Evolutionary conservation across 37 sponge, comb jelly and placozoan genomes (phyloP).

Genomic region (Crambe crambe): DNA sequence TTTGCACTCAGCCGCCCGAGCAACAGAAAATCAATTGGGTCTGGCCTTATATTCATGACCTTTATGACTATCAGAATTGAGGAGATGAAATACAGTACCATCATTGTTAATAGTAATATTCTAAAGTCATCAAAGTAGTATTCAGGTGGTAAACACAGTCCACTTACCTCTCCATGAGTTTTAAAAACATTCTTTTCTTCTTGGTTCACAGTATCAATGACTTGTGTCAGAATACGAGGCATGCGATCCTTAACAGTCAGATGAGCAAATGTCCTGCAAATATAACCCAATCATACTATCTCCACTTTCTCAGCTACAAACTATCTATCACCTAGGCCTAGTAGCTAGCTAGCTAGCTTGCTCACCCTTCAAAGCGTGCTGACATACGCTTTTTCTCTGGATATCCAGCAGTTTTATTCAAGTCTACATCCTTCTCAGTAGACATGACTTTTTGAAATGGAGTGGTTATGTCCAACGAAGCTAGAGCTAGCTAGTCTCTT

Average conservation of each 20-base stretch:
- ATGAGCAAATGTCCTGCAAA: constrained; percentile 90
- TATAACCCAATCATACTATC: background rate
- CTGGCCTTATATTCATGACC: too few species aligned
- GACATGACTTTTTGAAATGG: too few species aligned
- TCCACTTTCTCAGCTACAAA: background rate
- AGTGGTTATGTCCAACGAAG: too few species aligned
- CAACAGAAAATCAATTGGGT: too few species aligned
- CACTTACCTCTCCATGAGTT: constrained; percentile 55
- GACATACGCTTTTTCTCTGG: constrained; percentile 66
- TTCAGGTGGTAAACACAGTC: background rate
- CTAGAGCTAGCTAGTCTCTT: too few species aligned
- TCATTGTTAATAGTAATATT: too few species aligned
- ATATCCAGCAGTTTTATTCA: constrained; percentile 59
- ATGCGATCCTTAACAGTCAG: constrained; percentile 88
- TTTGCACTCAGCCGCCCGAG: too few species aligned
- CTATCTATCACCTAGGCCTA: background rate
- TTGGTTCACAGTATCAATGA: constrained; percentile 78
- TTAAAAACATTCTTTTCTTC: constrained; percentile 3
- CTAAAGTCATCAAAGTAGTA: too few species aligned
- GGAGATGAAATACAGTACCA: too few species aligned
- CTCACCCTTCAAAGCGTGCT: constrained; percentile 73
- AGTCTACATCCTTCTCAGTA: constrained; percentile 4
- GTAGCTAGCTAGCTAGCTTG: background rate
- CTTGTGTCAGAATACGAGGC: constrained; percentile 87
- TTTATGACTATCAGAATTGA: too few species aligned